Percentiles rank a stretch among this genome's conserved stretches.
phyloP scores from a whole-genome alignment of 2,113 vertebrate species.

The Aleadryas rufinucha region DNA sequence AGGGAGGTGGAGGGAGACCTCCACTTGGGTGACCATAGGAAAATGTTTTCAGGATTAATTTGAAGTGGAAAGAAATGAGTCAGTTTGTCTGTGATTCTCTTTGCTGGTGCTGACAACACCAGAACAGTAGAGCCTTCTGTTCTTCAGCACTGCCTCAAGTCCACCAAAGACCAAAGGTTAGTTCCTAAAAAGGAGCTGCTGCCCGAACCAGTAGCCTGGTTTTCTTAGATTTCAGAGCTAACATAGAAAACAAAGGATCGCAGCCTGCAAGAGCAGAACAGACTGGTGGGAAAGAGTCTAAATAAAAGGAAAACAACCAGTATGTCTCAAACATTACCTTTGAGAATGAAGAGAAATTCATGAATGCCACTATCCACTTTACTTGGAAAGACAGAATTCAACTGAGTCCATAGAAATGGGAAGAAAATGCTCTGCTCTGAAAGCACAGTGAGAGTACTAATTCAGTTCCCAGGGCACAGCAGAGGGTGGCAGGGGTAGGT shows the following conservation, averaged over 20 bases:
- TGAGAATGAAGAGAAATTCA: background rate
- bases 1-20: background rate
- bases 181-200: background rate
- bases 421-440: background rate
- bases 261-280: background rate
- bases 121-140: background rate
- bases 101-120: background rate
- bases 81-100: background rate
- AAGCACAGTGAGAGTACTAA: background rate
- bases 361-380: background rate
- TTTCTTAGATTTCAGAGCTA: background rate
- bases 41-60: background rate
- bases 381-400: background rate
- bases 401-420: background rate
- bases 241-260: background rate
- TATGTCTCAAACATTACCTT: background rate
- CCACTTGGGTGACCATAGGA: background rate
- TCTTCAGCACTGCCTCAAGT: background rate
- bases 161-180: background rate
- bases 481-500: background rate
- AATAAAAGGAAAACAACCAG: background rate
- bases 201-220: background rate
- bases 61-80: background rate
- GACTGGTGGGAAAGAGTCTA: background rate
- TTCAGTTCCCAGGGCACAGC: background rate